Base-by-base conservation (phyloP, 2,888 invertebrate genomes). In the Belgica antarctica region DNA sequence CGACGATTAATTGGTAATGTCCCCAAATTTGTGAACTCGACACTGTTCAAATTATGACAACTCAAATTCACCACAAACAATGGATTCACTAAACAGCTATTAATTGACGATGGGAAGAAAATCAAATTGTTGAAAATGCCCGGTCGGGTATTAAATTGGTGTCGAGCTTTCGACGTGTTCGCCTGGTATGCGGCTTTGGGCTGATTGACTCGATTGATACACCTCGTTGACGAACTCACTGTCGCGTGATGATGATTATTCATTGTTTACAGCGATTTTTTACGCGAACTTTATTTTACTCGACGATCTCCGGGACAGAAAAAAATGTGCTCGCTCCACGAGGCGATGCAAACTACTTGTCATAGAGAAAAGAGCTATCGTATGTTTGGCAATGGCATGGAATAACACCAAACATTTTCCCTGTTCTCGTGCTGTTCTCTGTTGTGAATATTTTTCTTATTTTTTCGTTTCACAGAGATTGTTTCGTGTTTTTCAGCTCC, bases 31-130 rank as follows among this genome's bases (percentile, higher is more conserved):
- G 65, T 24, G 17, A 65, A 25, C 10, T 65, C 65, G 15, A 65
- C 47, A 47, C 24, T 59, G n/a, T 24, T 12, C 1, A 59, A 25
- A 24, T 27, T 46, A 25, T 46, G 41, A 36, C 27, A 65, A 47
- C 19, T 65, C 12, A 65, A 27, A 47, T 65, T 65, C 46, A 65
- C 65, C 17, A 65, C 25, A 65, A 41, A 65, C 5, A 65, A 47
- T 25, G 46, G 65, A 65, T 65, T 65, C 27, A 65, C 22, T 28
- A 65, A 46, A 17, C 31, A 19, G 19, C 62, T 34, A 34, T 34
- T 19, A 36, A 62, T 36, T 36, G 59, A 12, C 4, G 59, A 3
- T 27, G 59, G 27, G 2, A 59, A 3, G n/a, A 59, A 59, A 2
- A 59, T 24, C 1, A 65, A 47, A 65, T 46, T 65, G 10, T 46